A percentile compares a stretch with the other conserved stretches of the same genome.
Evolutionary conservation across 2,797 vertebrate genomes (phyloP).

Genomic region (Acipenser transmontanus): DNA sequence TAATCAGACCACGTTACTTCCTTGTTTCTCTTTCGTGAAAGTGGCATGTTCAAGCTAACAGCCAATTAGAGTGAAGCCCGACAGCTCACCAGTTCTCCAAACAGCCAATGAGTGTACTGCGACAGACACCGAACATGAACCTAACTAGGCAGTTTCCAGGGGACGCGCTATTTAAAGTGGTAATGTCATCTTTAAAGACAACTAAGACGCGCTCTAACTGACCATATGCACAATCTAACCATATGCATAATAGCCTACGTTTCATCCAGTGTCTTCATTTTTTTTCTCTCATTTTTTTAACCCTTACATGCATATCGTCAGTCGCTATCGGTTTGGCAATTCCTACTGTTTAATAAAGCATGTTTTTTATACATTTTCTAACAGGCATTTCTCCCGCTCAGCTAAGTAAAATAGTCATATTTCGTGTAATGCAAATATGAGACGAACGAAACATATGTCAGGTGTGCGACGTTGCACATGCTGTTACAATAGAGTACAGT

Average conservation of each 20-base stretch:
- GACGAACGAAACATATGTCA: too few relatives aligned
- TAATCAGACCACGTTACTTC: slow-evolving; percentile 32
- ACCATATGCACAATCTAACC: too few relatives aligned
- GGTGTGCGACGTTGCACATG: background rate
- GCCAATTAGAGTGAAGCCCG: slow-evolving; percentile 56
- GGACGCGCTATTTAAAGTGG: slow-evolving; percentile 36
- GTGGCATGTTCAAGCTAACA: slow-evolving; percentile 56
- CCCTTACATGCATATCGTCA: too few relatives aligned
- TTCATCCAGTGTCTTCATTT: too few relatives aligned
- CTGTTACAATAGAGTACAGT: background rate
- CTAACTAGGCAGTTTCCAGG: slow-evolving; percentile 38
- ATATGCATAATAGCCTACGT: too few relatives aligned
- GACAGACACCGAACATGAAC: slow-evolving; percentile 24
- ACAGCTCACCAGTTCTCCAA: slow-evolving; percentile 83
- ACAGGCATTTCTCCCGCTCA: too few relatives aligned
- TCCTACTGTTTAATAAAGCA: too few relatives aligned
- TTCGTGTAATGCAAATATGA: background rate
- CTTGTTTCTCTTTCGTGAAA: slow-evolving; percentile 44
- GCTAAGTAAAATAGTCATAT: too few relatives aligned
- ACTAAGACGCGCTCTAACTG: too few relatives aligned
- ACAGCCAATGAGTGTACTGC: slow-evolving; percentile 63
- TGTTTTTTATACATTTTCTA: too few relatives aligned
- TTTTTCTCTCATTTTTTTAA: too few relatives aligned
- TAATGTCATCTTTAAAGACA: slow-evolving; percentile 1
- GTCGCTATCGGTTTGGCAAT: too few relatives aligned